Evolutionary conservation across 2,888 invertebrate genomes (phyloP), one percentile per base, ranked within the genome.

Genomic region (Hymenopus coronatus): DNA sequence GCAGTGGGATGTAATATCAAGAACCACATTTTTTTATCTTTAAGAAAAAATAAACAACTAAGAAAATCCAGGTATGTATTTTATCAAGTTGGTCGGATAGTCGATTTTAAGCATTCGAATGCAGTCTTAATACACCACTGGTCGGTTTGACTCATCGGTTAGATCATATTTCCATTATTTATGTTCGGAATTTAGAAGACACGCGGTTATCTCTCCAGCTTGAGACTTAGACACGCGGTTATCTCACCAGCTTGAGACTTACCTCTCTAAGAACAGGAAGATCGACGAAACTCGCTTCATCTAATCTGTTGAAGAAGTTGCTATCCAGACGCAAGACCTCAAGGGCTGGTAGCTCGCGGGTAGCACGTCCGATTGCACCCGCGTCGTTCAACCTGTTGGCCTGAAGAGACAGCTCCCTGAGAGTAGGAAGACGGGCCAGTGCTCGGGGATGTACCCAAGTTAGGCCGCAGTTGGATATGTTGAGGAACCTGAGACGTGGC

Each of bases 201-300:
- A 2, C 6, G 12, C 6, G 40, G 12, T 40, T 40, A 40, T 40
- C 12, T 0, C 40, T 1, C 1, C 12, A 40, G 12, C 12, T 1
- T 40, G 3, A 1, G 20, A 70, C 54, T 83, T 12, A 89, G 40
- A 12, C 40, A 2, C 6, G 12, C 6, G 40, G 12, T 40, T 40
- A 40, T 40, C 12, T 12, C 40, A 0, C 1, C 12, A 40, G 12
- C 12, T 1, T 40, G 3, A 1, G 20, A 70, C 54, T 83, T 12
- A 89, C 46, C 89, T 95, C 95, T 90, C 95, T 95, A 20, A 97
- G 93, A 92, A 96, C 94, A 0, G 96, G 95, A 90, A 97, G 94
- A 92, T 97, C 97, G 3, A 97, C 96, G 93, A 97, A 97, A 0
- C 97, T 96, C 0, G 96, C 97, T 93, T 97, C 97, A 81, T 94